These are phyloP conservation scores for Nycticryphes semicollaris DNA, from an alignment of 2,113 vertebrate species.

Conservation along the genomic window DNA sequence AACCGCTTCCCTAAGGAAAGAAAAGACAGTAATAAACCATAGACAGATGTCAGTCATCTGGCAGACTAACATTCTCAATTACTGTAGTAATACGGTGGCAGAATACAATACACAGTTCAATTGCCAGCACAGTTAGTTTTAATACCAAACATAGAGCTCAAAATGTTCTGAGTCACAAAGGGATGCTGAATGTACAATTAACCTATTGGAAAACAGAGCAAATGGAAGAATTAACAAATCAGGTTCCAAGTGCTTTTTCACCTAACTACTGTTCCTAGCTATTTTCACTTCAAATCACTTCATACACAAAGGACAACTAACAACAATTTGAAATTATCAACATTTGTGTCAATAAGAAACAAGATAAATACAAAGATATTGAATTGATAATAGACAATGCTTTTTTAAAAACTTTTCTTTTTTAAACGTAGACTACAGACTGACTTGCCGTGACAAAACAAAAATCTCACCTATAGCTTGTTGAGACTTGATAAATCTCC, in stretches of 20 bases:
- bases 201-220: background rate
- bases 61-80: background rate
- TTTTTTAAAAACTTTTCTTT: background rate
- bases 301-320: background rate
- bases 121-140: background rate
- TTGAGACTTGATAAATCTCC: background rate
- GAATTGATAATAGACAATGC: accelerated
- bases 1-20: background rate
- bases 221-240: background rate
- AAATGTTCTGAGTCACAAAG: background rate
- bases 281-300: background rate
- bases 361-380: background rate
- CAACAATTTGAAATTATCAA: background rate
- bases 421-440: background rate
- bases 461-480: background rate
- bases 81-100: accelerated
- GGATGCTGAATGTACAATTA: background rate
- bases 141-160: background rate
- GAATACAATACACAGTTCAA: background rate
- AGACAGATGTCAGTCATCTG: background rate
- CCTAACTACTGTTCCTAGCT: background rate
- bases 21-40: background rate
- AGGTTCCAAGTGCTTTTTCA: background rate
- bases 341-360: background rate
- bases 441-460: background rate